Conservation (phyloP, 1,140 invertebrate genomes). For the Cherax quadricarinatus region DNA sequence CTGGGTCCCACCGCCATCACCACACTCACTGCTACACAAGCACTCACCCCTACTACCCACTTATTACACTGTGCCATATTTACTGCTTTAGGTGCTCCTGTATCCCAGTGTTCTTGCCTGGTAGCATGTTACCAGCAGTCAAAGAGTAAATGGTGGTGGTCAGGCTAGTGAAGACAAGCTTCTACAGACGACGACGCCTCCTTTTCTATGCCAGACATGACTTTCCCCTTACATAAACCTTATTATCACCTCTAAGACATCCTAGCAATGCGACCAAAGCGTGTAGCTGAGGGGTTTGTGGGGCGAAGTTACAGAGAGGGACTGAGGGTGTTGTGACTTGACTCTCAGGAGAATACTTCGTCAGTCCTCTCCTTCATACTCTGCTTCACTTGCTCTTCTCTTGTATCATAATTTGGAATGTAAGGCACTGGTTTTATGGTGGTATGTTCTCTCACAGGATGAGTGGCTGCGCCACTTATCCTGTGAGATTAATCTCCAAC, state of each 20-base stretch:
- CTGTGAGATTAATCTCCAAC: too few relatives aligned
- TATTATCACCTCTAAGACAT: background rate
- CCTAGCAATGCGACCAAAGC: background rate
- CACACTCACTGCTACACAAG: background rate
- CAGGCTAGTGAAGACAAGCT: background rate
- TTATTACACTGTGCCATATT: background rate
- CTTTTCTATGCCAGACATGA: background rate
- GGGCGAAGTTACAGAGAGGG: background rate
- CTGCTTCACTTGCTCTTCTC: too few relatives aligned
- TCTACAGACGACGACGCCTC: background rate
- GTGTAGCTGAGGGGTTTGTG: background rate
- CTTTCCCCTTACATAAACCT: background rate
- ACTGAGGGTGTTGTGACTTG: background rate
- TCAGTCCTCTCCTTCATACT: background rate
- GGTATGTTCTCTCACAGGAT: too few relatives aligned
- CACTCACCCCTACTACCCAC: constrained; percentile 4
- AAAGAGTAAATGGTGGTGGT: background rate
- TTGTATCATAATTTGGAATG: too few relatives aligned
- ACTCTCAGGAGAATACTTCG: background rate
- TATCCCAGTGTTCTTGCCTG: too few relatives aligned
- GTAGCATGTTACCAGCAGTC: too few relatives aligned
- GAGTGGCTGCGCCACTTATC: too few relatives aligned
- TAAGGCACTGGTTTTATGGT: too few relatives aligned
- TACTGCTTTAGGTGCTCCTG: too few relatives aligned
- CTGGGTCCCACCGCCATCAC: constrained; percentile 15